Evolutionary conservation across 92 coral and sea anemone species (phyloP).

Genomic region (Phenganax subtilis): DNA sequence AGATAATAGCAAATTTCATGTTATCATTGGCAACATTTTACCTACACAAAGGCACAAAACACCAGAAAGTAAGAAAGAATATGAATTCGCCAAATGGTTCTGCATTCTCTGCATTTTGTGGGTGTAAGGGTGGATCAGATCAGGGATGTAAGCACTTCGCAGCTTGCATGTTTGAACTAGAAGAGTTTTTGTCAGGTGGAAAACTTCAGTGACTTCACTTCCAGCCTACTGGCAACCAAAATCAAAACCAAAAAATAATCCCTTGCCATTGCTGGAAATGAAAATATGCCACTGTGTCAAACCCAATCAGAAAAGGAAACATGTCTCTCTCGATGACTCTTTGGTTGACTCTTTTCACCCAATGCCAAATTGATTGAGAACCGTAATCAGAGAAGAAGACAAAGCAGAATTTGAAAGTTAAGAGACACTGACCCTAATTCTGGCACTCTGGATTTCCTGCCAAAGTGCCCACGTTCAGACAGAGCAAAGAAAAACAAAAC

Average conservation of each 20-base stretch:
- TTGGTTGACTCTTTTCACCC: conserved; percentile 12
- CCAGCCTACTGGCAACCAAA: conserved; percentile 26
- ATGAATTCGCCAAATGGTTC: conserved; percentile 51
- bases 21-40: conserved; percentile 55
- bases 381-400: not conserved
- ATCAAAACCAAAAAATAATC: conserved; percentile 10
- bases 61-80: conserved; percentile 53
- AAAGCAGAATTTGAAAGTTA: conserved; percentile 47
- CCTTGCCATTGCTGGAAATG: conserved; percentile 21
- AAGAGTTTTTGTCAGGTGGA: conserved; percentile 39
- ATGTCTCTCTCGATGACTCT: conserved; percentile 10
- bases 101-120: conserved; percentile 61
- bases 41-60: conserved; percentile 64
- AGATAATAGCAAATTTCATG: conserved; percentile 47
- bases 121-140: conserved; percentile 63
- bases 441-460: conserved; percentile 54
- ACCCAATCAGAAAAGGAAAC: conserved; percentile 12
- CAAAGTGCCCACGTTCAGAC: conserved; percentile 25
- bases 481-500: not conserved
- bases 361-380: conserved; percentile 21
- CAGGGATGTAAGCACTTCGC: conserved; percentile 66
- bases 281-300: conserved; percentile 3
- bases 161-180: conserved; percentile 51
- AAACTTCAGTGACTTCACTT: conserved; percentile 16
- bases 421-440: conserved; percentile 47